Conservation (phyloP, 92 coral and sea anemone genomes). For the Zoanthus sociatus region DNA sequence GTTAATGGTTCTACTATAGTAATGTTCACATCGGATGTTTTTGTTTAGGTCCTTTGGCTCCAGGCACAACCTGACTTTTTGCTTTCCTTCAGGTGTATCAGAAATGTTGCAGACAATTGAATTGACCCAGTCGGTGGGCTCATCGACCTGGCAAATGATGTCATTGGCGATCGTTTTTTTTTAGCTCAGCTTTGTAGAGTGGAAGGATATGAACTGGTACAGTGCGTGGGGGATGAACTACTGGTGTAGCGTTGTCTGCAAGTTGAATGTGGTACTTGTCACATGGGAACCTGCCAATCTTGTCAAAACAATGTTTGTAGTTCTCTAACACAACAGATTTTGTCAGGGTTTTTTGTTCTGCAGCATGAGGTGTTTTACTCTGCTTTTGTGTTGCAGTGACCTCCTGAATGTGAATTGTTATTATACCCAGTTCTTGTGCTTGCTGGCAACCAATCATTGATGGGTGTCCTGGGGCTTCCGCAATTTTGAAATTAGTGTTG, state of each 20-base stretch:
- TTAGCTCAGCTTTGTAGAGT: constrained; percentile 59
- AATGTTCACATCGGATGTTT: constrained; percentile 67
- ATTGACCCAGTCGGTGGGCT: constrained; percentile 75
- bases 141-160: constrained; percentile 54
- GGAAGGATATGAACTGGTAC: constrained; percentile 72
- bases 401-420: constrained; percentile 56
- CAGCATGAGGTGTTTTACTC: neutral
- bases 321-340: neutral
- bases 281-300: neutral
- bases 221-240: constrained; percentile 56
- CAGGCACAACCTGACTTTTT: constrained; percentile 62
- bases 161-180: constrained; percentile 58
- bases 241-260: constrained; percentile 44
- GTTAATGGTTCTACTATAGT: constrained; percentile 71
- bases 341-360: neutral
- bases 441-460: constrained; percentile 64
- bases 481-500: constrained; percentile 48
- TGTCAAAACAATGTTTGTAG: neutral
- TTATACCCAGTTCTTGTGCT: constrained; percentile 37
- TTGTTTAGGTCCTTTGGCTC: constrained; percentile 76
- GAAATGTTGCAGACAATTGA: constrained; percentile 67
- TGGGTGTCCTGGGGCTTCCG: constrained; percentile 71
- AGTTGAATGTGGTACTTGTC: constrained; percentile 33
- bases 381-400: constrained; percentile 6
- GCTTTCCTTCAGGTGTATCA: constrained; percentile 62